These are phyloP conservation scores for Cryptus viduatorius DNA, from an alignment of 2,888 invertebrate genomes.

Conservation along the genomic window DNA sequence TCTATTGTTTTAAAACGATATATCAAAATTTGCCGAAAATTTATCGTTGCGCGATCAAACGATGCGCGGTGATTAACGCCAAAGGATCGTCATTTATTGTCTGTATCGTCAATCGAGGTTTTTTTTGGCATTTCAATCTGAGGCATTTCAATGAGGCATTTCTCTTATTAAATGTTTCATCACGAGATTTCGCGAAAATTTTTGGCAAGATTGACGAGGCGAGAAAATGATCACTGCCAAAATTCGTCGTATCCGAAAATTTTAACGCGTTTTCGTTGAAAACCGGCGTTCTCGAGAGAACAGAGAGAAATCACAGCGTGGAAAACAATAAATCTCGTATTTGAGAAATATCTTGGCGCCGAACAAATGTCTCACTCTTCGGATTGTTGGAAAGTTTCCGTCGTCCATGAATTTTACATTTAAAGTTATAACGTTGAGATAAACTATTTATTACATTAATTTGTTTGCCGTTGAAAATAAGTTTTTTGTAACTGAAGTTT, in stretches of 20 bases:
- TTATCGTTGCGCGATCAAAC: not conserved
- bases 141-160: no score
- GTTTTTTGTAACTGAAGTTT: no score
- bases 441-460: no score
- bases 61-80: no score
- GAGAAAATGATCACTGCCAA: constrained; percentile 6
- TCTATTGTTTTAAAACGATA: not conserved
- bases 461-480: no score
- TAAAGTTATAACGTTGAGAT: no score
- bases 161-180: constrained; percentile 24
- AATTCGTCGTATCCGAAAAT: not conserved
- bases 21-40: not conserved
- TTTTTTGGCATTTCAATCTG: not conserved
- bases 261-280: constrained; percentile 6
- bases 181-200: constrained; percentile 48
- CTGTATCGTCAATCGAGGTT: constrained; percentile 35
- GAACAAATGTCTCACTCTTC: constrained; percentile 22
- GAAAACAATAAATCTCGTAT: constrained; percentile 10
- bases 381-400: not conserved
- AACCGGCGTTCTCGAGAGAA: not conserved
- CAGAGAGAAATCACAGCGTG: constrained; percentile 4
- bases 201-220: constrained; percentile 41
- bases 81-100: no score
- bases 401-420: no score
- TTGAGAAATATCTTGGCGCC: not conserved